Percentiles rank a stretch among this genome's conserved stretches.
Conservation (phyloP, 2,797 vertebrate genomes). For the Myotis pilosus region DNA sequence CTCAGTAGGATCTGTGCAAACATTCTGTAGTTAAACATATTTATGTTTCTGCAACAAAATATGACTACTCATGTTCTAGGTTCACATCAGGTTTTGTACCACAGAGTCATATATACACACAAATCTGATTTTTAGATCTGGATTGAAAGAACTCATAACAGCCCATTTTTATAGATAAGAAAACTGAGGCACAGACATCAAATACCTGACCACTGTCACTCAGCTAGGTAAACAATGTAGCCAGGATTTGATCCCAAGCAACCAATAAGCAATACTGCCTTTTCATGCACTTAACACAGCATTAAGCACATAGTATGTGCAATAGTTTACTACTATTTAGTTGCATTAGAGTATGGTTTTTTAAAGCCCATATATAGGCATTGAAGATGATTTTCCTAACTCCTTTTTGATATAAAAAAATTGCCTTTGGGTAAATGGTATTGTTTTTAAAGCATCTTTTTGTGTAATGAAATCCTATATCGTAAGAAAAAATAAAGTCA, state of each 20-base stretch:
- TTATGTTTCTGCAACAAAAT: constrained; percentile 14
- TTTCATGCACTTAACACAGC: neutral
- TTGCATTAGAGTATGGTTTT: neutral
- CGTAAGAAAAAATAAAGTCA: neutral
- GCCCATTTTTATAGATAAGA: neutral
- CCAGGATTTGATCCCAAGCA: neutral
- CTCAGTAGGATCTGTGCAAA: neutral
- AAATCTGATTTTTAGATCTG: constrained; percentile 5
- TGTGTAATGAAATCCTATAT: neutral
- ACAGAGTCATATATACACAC: neutral
- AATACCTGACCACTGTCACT: neutral
- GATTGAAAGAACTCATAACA: neutral
- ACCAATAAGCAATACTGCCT: neutral
- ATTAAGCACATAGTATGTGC: neutral
- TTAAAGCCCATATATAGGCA: neutral
- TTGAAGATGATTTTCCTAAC: neutral
- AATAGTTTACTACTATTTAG: neutral
- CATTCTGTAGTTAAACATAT: constrained; percentile 4
- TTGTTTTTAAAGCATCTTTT: constrained; percentile 7
- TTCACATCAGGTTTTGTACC: neutral
- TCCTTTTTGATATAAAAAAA: neutral
- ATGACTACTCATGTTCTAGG: neutral
- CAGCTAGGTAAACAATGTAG: neutral
- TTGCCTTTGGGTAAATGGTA: neutral
- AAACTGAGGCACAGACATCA: neutral